phyloP scores from a whole-genome alignment of 1,140 invertebrate genomes.

The Brachionus rotundiformis region DNA sequence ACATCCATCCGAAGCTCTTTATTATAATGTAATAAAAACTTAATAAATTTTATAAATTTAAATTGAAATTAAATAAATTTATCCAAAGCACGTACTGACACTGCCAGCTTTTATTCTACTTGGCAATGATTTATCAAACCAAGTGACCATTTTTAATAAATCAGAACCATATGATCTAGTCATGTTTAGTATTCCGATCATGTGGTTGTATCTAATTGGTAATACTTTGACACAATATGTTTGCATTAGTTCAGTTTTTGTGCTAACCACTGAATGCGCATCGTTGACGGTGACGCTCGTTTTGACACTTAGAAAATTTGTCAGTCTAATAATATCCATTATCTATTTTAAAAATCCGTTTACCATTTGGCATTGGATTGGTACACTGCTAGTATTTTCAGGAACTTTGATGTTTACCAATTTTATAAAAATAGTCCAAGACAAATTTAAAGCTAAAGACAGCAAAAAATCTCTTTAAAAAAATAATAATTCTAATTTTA shows the following conservation, averaged over 20 bases:
- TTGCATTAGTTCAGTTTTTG: slow-evolving; percentile 91
- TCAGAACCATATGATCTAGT: slow-evolving; percentile 56
- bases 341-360: slow-evolving; percentile 92
- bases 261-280: slow-evolving; percentile 86
- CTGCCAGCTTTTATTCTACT: slow-evolving; percentile 81
- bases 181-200: slow-evolving; percentile 69
- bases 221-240: slow-evolving; percentile 90
- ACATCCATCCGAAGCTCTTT: slow-evolving; percentile 89
- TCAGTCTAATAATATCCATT: slow-evolving; percentile 90
- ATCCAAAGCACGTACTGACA: slow-evolving; percentile 74
- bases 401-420: slow-evolving; percentile 86
- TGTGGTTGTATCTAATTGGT: slow-evolving; percentile 77
- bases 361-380: slow-evolving; percentile 86
- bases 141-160: slow-evolving; percentile 65
- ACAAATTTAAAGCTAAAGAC: neutral
- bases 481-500: neutral
- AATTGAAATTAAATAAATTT: slow-evolving; percentile 36
- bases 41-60: slow-evolving; percentile 13
- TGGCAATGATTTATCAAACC: slow-evolving; percentile 73
- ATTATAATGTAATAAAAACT: slow-evolving; percentile 73
- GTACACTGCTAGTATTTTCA: slow-evolving; percentile 83
- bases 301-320: slow-evolving; percentile 90
- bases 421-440: slow-evolving; percentile 9
- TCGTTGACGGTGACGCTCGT: slow-evolving; percentile 93
- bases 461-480: neutral